These are phyloP conservation scores for Allygus modestus DNA, from an alignment of 2,888 invertebrate genomes.

Conservation along the genomic window DNA sequence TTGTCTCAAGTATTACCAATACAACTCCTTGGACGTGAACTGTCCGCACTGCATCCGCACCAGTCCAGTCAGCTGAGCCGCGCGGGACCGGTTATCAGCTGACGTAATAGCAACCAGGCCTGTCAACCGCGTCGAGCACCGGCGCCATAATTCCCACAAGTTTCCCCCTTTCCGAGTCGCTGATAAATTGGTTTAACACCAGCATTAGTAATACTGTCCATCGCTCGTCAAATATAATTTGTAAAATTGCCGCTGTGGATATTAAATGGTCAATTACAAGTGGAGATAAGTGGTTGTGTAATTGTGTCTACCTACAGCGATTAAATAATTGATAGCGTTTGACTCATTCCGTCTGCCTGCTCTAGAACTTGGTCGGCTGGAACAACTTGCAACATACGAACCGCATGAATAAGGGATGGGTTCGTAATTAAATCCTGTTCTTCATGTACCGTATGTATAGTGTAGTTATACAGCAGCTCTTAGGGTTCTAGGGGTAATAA, in stretches of 20 bases:
- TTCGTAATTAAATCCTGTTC: too few relatives aligned
- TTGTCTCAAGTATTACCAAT: too few relatives aligned
- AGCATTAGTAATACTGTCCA: not conserved
- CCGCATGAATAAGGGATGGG: not conserved
- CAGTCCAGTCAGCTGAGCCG: not conserved
- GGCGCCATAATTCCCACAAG: not conserved
- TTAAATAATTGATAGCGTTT: constrained; percentile 14
- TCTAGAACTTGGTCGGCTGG: not conserved
- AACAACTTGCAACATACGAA: not conserved
- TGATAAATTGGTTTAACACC: constrained; percentile 6
- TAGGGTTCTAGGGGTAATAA: too few relatives aligned
- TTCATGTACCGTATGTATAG: too few relatives aligned
- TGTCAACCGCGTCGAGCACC: not conserved
- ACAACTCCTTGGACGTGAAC: not conserved
- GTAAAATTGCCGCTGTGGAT: not conserved
- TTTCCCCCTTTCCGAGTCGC: not conserved
- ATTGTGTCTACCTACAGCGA: not conserved
- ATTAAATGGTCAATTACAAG: constrained; percentile 2
- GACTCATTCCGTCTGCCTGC: not conserved
- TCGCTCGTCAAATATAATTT: constrained; percentile 1
- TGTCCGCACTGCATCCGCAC: not conserved
- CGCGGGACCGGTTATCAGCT: not conserved
- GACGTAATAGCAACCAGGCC: not conserved
- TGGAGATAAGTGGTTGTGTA: not conserved
- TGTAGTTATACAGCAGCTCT: too few relatives aligned